Percentiles rank a stretch among this genome's conserved stretches.
phyloP scores from a whole-genome alignment of 2,113 vertebrate genomes.

The Caranx ignobilis region DNA sequence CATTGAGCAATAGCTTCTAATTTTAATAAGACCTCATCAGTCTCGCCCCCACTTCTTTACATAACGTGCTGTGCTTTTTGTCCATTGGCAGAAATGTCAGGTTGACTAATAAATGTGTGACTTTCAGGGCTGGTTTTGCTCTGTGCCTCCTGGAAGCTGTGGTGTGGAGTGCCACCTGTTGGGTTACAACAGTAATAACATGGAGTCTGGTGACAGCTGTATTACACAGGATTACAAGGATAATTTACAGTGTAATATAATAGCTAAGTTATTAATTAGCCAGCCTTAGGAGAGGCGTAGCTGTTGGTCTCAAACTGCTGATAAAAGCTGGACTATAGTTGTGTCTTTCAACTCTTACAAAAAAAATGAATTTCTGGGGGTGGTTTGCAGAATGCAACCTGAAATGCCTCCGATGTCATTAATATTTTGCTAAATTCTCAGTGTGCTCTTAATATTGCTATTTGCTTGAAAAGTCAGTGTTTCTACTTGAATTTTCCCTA shows the following conservation, averaged over 20 bases:
- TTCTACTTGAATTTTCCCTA: constrained; percentile 1
- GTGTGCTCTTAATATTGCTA: neutral
- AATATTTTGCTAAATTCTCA: neutral
- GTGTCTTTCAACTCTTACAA: neutral
- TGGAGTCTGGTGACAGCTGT: neutral
- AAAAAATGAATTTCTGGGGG: neutral
- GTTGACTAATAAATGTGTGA: constrained; percentile 35
- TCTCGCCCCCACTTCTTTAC: neutral
- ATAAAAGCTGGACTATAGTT: neutral
- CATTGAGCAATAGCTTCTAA: constrained; percentile 17
- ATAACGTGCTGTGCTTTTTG: constrained; percentile 17
- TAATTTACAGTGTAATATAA: constrained; percentile 24
- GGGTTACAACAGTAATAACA: constrained; percentile 47
- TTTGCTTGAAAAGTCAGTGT: neutral
- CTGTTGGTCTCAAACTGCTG: constrained; percentile 12
- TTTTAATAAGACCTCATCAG: constrained; percentile 21
- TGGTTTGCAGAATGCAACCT: neutral
- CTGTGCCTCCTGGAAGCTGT: constrained; percentile 18
- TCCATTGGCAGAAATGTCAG: constrained; percentile 33
- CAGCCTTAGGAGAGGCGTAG: neutral
- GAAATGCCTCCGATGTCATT: neutral
- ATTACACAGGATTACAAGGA: constrained; percentile 11
- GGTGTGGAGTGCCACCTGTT: constrained; percentile 70
- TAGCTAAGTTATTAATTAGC: constrained; percentile 34
- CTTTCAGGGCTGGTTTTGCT: neutral